A percentile compares a stretch with the other conserved stretches of the same genome.
Evolutionary conservation across 1,140 invertebrate genomes (phyloP).

Genomic region (Monochamus saltuarius): DNA sequence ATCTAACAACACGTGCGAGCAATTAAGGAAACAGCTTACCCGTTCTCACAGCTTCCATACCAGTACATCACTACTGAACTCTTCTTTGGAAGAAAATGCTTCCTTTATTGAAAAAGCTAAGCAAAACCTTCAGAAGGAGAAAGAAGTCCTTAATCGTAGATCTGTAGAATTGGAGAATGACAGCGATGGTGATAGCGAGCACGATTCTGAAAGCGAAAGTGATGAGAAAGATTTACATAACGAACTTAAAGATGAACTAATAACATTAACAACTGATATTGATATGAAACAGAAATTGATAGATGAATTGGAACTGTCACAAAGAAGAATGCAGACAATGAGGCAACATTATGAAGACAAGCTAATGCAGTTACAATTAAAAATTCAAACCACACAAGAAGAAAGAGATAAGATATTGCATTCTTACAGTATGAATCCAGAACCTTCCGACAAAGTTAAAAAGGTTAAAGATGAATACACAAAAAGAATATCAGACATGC

Average conservation of each 20-base stretch:
- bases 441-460: conserved; percentile 76
- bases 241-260: conserved; percentile 67
- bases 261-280: conserved; percentile 85
- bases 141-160: conserved; percentile 50
- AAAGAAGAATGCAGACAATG: conserved; percentile 79
- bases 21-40: conserved; percentile 63
- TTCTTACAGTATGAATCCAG: conserved; percentile 53
- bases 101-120: conserved; percentile 67
- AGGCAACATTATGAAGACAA: conserved; percentile 93
- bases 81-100: conserved; percentile 39
- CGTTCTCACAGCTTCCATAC: conserved; percentile 46
- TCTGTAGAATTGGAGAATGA: conserved; percentile 50
- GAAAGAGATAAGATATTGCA: conserved; percentile 92
- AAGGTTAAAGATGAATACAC: conserved; percentile 92
- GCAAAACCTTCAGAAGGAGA: conserved; percentile 63
- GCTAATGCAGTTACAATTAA: conserved; percentile 80
- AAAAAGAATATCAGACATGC: conserved; percentile 78
- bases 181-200: conserved; percentile 48
- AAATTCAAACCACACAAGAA: conserved; percentile 86
- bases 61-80: conserved; percentile 27
- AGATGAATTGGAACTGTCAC: conserved; percentile 88
- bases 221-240: conserved; percentile 55
- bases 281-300: conserved; percentile 91
- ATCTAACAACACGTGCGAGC: conserved; percentile 81
- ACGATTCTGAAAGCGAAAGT: conserved; percentile 63